Base-by-base conservation (phyloP, 2,888 invertebrate genomes). In the Lasioglossum lativentre region DNA sequence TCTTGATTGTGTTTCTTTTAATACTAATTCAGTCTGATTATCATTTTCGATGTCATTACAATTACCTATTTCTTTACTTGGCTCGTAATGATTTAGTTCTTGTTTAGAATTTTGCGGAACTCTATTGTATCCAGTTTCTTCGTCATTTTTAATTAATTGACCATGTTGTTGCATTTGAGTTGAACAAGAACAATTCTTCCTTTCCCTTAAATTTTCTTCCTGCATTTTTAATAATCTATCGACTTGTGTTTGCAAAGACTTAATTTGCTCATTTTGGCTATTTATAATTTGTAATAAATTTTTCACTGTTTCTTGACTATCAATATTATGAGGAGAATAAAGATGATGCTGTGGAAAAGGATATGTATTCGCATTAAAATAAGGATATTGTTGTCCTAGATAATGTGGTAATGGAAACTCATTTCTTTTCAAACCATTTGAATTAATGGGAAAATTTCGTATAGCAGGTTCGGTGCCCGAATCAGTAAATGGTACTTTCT, bases 201-300 rank as follows among this genome's bases (percentile, higher is more conserved):
- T 88, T 23, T 92, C 92, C n/a, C 85, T 92, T 40, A 92, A 80
- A 80, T 19, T 91, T 42, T 94, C 92, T 75, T 93, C 93, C 40
- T 94, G 93, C 78, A 93, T 90, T 88, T 94, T 94, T 59, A 96
- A 86, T 34, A 97, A 95, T 88, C 96, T 96, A 87, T 97, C 96
- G 0, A 97, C 96, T 94, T 97, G 97, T 80, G 96, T 96, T 93
- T 97, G 97, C 47, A 97, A 93, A 78, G 96, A 91, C 91, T 97
- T 96, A 42, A 97, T 94, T 92, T 97, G 97, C 89, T 97, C 96
- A 94, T 96, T 97, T 94, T 97, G 97, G 80, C 96, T 95, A 92
- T 97, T 96, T 70, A 97, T 96, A 83, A 97, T 96, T 93, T 96
- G 96, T 85, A 97, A 95, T 77, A 97, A 94, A 92, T 97, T 93